phyloP scores from a whole-genome alignment of 2,113 vertebrate species.

The Petromus typicus region DNA sequence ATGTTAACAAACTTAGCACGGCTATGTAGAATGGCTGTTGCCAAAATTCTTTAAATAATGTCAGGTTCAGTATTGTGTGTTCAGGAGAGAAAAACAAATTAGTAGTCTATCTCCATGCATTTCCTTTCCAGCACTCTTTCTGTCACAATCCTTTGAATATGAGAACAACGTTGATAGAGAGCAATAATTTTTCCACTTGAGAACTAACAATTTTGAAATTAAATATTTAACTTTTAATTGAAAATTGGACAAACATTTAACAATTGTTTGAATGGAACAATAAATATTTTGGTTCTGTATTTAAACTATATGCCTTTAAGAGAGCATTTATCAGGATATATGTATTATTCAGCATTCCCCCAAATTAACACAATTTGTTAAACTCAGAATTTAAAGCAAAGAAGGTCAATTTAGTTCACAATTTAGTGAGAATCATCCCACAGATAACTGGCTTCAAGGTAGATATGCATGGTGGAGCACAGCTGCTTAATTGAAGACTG shows the following conservation, averaged over 20 bases:
- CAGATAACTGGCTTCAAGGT: background rate
- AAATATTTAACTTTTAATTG: background rate
- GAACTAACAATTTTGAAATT: conserved; percentile 13
- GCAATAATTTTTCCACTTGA: background rate
- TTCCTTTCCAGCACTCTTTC: background rate
- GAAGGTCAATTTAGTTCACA: too few species aligned
- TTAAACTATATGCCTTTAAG: background rate
- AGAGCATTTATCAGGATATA: background rate
- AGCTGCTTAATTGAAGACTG: background rate
- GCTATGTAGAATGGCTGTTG: background rate
- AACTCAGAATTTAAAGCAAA: background rate
- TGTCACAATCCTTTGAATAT: background rate
- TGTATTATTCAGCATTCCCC: background rate
- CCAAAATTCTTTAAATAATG: background rate
- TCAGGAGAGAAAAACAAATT: background rate
- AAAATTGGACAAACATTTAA: background rate
- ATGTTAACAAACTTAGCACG: background rate
- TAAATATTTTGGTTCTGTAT: background rate
- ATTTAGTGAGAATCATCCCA: background rate
- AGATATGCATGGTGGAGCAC: background rate
- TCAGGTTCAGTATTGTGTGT: background rate
- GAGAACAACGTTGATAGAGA: background rate
- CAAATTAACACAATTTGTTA: background rate
- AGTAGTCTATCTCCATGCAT: background rate
- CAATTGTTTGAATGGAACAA: background rate